Evolutionary conservation across 2,797 vertebrate species (phyloP), one percentile per base, ranked within the genome.

Genomic region (Lithobates sylvaticus): DNA sequence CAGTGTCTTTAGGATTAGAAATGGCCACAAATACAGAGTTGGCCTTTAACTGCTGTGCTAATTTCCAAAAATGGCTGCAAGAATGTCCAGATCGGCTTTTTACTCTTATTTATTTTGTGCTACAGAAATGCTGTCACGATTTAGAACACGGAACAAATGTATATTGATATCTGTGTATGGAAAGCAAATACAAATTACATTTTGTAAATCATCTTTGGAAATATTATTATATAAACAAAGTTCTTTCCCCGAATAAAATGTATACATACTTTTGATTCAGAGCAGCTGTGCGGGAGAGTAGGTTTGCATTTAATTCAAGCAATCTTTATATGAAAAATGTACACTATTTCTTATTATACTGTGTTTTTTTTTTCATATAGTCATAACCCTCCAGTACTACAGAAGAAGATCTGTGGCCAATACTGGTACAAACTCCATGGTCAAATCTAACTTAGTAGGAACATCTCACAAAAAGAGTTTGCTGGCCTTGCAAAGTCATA

Each of bases 201-300:
- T 61, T 26, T 42, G 34, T 81, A 81, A 42, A 32, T 26, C 50
- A 82, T 79, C 44, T 71, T 68, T 77, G 72, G 58, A 47, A 68
- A 54, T 50, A 69, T 26, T n/a, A 44, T 32, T 67, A 12, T 39
- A 64, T 7, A 23, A 50, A 79, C 32, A 70, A 10, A 4, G 2
- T 16, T 23, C 6, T 73, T 36, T 12, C 15, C 77, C 61, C 47
- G 54, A 10, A 3, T 27, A 71, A 54, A 26, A 70, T 78, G 69
- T 85, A 76, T 71, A 81, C 72, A 86, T 81, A 69, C 26, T 44
- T 76, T 65, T 76, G 68, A 76, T 39, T 39, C n/a, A 34, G 72
- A 39, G 44, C 84, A 86, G 78, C 64, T 86, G 82, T 58, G 9
- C 18, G 47, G 44, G 67, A 47, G 9, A n/a, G 50, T 61, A 69